Conservation (phyloP, 2,797 vertebrate species). For the Hozukius guyotensis region DNA sequence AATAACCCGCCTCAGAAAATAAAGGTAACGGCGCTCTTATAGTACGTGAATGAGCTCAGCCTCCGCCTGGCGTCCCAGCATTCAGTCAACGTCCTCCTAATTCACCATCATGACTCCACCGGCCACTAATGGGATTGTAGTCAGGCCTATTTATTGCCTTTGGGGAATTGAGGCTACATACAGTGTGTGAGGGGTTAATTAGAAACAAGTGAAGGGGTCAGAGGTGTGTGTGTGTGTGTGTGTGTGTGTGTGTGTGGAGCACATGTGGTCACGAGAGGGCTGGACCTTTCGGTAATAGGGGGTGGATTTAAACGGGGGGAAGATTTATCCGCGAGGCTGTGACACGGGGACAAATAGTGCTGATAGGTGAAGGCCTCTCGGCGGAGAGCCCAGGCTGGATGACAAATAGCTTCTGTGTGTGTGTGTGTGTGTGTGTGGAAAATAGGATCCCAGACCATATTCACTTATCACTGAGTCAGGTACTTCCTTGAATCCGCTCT, state of each 20-base stretch:
- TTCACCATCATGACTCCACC: conserved; percentile 84
- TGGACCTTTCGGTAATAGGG: conserved; percentile 88
- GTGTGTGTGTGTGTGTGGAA: conserved; percentile 44
- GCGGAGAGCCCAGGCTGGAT: conserved; percentile 88
- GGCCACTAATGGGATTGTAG: conserved; percentile 86
- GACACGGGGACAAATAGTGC: conserved; percentile 92
- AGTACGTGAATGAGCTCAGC: neutral
- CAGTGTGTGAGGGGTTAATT: conserved; percentile 95
- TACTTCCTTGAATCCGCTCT: conserved; percentile 58
- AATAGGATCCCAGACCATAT: conserved; percentile 83
- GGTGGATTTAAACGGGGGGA: conserved; percentile 86
- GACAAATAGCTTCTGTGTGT: conserved; percentile 87
- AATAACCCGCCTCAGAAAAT: neutral
- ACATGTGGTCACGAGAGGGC: conserved; percentile 84
- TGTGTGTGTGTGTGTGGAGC: conserved; percentile 21
- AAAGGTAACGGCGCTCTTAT: neutral
- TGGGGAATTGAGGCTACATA: conserved; percentile 82
- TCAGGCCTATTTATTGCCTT: conserved; percentile 84
- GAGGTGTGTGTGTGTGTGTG: conserved; percentile 54
- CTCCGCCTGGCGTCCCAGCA: conserved; percentile 3
- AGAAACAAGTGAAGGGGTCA: conserved; percentile 93
- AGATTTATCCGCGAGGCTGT: conserved; percentile 94
- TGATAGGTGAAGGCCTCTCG: conserved; percentile 94
- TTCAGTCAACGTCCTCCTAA: conserved; percentile 53
- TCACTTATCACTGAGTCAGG: conserved; percentile 91